Percentiles rank a stretch among this genome's conserved stretches.
phyloP scores from a whole-genome alignment of 2,113 vertebrate species.

The Rynchops niger region DNA sequence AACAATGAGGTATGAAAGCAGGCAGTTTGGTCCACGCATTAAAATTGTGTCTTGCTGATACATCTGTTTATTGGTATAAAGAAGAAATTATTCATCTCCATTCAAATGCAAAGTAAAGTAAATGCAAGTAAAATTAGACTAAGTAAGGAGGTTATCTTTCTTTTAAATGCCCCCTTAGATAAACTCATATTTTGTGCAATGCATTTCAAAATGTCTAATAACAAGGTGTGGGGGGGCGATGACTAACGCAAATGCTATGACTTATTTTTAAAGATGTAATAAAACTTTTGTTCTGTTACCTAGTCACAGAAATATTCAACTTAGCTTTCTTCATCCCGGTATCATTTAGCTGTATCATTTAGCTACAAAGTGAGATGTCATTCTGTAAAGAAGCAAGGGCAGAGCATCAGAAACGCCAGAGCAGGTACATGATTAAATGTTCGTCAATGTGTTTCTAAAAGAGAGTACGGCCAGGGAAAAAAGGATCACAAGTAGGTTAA shows the following conservation, averaged over 20 bases:
- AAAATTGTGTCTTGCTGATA: neutral
- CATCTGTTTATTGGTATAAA: neutral
- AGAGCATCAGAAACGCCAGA: neutral
- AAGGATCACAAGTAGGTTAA: neutral
- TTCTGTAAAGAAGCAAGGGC: neutral
- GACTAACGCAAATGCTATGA: neutral
- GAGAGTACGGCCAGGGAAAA: neutral
- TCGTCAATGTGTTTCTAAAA: neutral
- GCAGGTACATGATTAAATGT: neutral
- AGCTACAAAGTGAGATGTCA: neutral
- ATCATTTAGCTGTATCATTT: neutral
- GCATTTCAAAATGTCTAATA: neutral
- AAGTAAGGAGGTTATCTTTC: neutral
- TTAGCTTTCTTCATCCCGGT: neutral
- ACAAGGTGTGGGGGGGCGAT: neutral
- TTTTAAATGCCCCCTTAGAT: neutral
- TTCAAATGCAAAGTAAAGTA: no score
- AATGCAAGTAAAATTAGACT: neutral
- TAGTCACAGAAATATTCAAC: neutral
- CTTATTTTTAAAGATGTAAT: slow-evolving; percentile 18
- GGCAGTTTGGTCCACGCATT: neutral
- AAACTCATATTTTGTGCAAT: neutral
- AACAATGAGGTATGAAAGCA: neutral
- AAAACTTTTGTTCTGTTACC: neutral
- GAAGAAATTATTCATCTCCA: neutral